Conservation (phyloP, 2,888 invertebrate species). For the Acleris sparsana region DNA sequence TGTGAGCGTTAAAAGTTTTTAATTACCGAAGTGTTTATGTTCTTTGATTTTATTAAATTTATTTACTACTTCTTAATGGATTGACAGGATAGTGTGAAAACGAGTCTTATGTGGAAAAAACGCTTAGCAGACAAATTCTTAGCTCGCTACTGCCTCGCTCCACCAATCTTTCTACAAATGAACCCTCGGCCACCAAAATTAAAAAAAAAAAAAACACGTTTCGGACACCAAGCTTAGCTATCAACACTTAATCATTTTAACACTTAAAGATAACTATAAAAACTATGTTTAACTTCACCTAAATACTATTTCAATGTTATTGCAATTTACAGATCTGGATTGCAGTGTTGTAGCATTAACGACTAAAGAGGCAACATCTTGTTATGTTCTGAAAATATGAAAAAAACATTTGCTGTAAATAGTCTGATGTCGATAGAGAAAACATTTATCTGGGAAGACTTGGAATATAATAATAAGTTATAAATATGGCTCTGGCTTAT, state of each 20-base stretch:
- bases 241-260: slow-evolving; percentile 2
- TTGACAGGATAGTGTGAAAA: no score
- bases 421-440: background rate
- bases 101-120: no score
- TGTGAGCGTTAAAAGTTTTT: no score
- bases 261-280: slow-evolving; percentile 16
- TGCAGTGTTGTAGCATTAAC: slow-evolving; percentile 10
- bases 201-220: background rate
- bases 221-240: background rate
- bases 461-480: background rate
- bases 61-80: no score
- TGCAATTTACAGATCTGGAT: slow-evolving; percentile 27
- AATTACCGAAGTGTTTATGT: no score
- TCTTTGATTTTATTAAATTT: no score
- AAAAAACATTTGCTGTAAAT: slow-evolving; percentile 14
- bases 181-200: background rate
- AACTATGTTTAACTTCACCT: slow-evolving; percentile 3
- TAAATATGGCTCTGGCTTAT: slow-evolving; percentile 4
- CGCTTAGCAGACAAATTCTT: no score
- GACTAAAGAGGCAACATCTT: slow-evolving; percentile 9
- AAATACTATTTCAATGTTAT: slow-evolving; percentile 4
- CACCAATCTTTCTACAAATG: no score
- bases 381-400: slow-evolving; percentile 30
- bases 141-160: no score
- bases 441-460: slow-evolving; percentile 20